These are phyloP conservation scores for Bovichtus diacanthus DNA, from an alignment of 2,797 vertebrate species.

Conservation along the genomic window DNA sequence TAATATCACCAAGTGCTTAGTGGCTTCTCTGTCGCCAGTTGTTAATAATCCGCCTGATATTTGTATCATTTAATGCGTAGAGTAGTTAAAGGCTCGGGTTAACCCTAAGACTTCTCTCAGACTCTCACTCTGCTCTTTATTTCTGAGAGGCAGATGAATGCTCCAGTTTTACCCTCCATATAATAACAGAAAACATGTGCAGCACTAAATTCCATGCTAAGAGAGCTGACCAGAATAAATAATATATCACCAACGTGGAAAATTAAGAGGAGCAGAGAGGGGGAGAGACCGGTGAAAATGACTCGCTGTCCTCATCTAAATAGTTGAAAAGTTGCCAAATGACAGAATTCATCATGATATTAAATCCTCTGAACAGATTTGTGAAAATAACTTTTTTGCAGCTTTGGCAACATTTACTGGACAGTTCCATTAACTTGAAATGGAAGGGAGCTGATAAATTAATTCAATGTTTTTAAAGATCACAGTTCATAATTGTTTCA, in stretches of 20 bases:
- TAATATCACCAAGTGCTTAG: constrained; percentile 13
- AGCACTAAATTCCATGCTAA: constrained; percentile 11
- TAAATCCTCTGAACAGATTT: background rate
- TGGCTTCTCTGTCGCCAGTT: constrained; percentile 35
- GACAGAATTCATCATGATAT: constrained; percentile 31
- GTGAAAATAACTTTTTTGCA: constrained; percentile 22
- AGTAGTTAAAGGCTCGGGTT: background rate
- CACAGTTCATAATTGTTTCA: constrained; percentile 5
- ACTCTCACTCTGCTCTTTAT: constrained; percentile 21
- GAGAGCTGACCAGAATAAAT: constrained; percentile 5
- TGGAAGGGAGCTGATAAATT: background rate
- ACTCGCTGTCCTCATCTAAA: constrained; percentile 33
- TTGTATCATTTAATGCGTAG: constrained; percentile 2
- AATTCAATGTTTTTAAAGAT: background rate
- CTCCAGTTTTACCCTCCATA: background rate
- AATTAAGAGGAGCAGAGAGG: background rate
- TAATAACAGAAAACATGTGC: constrained; percentile 23
- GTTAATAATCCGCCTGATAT: constrained; percentile 30
- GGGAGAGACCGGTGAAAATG: constrained; percentile 9
- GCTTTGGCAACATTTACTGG: constrained; percentile 2
- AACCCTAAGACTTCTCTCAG: background rate
- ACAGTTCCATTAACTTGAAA: constrained; percentile 10
- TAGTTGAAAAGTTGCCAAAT: constrained; percentile 40
- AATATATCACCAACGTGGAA: constrained; percentile 27
- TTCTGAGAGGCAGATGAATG: constrained; percentile 18